Base-by-base conservation (phyloP, 1,140 invertebrate species). In the Pogonognathellus flavescens region DNA sequence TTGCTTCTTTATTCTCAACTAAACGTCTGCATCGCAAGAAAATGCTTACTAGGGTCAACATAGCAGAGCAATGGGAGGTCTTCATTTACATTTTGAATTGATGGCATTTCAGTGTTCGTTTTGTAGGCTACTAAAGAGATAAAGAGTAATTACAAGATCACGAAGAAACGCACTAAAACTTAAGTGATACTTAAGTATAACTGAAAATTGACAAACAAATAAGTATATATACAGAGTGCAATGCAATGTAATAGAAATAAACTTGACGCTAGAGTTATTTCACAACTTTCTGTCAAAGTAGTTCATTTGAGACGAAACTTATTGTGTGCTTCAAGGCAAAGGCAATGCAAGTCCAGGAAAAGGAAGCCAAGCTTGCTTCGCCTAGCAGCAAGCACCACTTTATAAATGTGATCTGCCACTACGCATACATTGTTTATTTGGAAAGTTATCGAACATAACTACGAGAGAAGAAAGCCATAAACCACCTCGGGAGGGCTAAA, bases 371-470 rank as follows among this genome's bases (percentile, higher is more conserved):
- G 31, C 31, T 41, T 41, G 31, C 31, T 41, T 41, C 31, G 31
- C 31, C 31, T 41, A 41, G 25, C 22, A 66, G 62, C 20, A 13
- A 76, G 70, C 49, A 49, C 25, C 31, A 31, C 70, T 76, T 76
- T 76, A 76, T 76, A 50, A 76, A 76, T 76, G 70, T n/a, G 70
- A 76, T 76, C 25, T 76, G 13, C 41, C 31, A 41, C 31, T 76
- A 50, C 22, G 13, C 31, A 50, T 76, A 76, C 70, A 76, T 76
- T 76, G 70, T 76, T 76, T 76, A 76, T 76, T 76, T 76, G 25
- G 31, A 76, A 76, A 76, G 70, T 76, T 76, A 76, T 76, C 70
- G 70, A 76, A 76, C 70, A 76, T 76, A 76, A 76, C 70, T 49
- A 76, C 31, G 31, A 50, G 41, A 76, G 70, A 76, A 76, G 62